Base-by-base conservation (phyloP, 2,888 invertebrate genomes). In the Mesorhabditis belari region DNA sequence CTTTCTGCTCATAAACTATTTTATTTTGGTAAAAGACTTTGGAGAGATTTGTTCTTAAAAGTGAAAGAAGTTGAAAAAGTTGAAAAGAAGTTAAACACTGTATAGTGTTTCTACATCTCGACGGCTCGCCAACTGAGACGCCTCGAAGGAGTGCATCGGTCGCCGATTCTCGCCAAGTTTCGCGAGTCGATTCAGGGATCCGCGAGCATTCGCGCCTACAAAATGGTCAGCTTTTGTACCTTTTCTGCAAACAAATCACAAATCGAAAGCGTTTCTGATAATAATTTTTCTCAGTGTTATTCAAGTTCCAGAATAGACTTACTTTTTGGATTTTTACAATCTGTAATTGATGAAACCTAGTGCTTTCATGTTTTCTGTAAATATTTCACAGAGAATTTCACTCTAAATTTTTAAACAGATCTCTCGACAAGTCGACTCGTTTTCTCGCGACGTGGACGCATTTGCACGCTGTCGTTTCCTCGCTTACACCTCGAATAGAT, bases 161-260 rank as follows among this genome's bases (percentile, higher is more conserved):
- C 94, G 25, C 95, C 95, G 1, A 93, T 95, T 78, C 93, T 92
- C 83, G 92, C 94, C 4, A 92, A 93, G 83, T 95, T 96, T 80
- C 89, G 91, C 21, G 96, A 96, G 85, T 92, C 91, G 50, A 88
- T 96, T 58, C 89, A 90, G 3, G 78, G 77, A 35, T 67, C 68
- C 5, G 75, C 81, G 0, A 79, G 81, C 6, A 83, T 83, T 52
- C 58, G 78, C n/a, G 81, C 80, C 0, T 80, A 75, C 60, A 70
- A 63, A 50, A 71, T 66, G 12, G 51, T 50, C 12, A 35, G 35
- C 9, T 12, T 35, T 17, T 35, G 6, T 6, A 35, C 17, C 6
- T 35, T 35, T 35, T 12, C 12, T n/a, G 51, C 9, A 51, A n/a
- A 51, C 21, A n/a, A 1, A 1, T 19, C 17, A n/a, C n/a, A n/a